phyloP scores from a whole-genome alignment of 2,113 vertebrate genomes.

The Mionectes macconnelli region DNA sequence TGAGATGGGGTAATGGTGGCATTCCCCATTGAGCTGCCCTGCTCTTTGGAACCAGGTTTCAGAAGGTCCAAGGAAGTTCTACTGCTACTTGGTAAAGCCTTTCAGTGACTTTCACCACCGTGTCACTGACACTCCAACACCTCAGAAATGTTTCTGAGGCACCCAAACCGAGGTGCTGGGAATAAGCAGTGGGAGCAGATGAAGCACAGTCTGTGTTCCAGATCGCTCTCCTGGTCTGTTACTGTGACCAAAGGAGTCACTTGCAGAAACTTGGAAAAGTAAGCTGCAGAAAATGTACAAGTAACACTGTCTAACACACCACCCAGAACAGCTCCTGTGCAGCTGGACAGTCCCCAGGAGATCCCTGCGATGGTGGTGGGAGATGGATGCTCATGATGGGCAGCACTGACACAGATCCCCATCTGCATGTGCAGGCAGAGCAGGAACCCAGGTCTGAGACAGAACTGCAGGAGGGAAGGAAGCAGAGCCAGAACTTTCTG shows the following conservation, averaged over 20 bases:
- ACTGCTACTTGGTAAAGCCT: background rate
- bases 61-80: background rate
- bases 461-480: background rate
- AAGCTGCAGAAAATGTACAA: background rate
- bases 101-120: background rate
- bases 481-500: background rate
- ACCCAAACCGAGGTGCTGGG: background rate
- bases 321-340: background rate
- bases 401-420: accelerated
- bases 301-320: background rate
- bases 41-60: background rate
- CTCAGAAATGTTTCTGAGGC: background rate
- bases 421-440: background rate
- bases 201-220: accelerated
- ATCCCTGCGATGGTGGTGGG: accelerated
- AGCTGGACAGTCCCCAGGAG: background rate
- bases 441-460: background rate
- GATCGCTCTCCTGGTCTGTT: background rate
- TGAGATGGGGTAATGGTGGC: accelerated
- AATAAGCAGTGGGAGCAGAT: accelerated
- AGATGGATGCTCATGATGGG: accelerated
- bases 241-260: background rate
- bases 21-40: background rate
- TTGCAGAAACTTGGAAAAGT: background rate
- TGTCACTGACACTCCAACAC: background rate